Evolutionary conservation across 2,113 vertebrate species (phyloP).

Genomic region (Ciconia maguari): DNA sequence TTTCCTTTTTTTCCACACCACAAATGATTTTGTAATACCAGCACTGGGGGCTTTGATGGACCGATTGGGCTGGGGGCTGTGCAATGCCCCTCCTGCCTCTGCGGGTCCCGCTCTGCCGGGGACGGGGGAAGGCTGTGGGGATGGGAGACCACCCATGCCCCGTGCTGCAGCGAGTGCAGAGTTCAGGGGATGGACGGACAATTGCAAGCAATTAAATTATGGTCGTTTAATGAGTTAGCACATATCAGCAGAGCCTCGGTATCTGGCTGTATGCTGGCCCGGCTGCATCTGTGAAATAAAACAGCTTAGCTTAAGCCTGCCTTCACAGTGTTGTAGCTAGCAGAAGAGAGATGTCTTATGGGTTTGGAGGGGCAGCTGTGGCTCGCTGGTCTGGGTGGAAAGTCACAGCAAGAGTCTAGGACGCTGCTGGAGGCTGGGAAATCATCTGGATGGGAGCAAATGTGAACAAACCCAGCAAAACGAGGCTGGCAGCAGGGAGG

Average conservation of each 20-base stretch:
- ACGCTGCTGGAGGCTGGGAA: background rate
- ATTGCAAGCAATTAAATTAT: constrained; percentile 34
- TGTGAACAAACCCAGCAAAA: background rate
- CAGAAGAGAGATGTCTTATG: background rate
- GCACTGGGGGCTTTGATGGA: background rate
- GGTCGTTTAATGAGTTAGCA: constrained; percentile 16
- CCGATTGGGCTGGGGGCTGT: accelerated
- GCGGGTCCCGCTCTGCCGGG: background rate
- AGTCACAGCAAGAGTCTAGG: background rate
- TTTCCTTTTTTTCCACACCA: background rate
- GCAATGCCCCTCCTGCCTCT: background rate
- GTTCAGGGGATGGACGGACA: background rate
- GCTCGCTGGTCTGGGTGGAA: background rate
- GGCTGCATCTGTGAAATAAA: background rate
- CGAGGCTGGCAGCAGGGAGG: background rate
- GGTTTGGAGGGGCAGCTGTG: background rate
- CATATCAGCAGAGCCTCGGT: background rate
- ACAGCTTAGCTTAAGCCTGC: background rate
- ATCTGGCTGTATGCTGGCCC: background rate
- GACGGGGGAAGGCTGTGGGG: background rate
- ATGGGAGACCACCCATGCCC: background rate
- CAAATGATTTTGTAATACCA: background rate
- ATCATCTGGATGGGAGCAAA: background rate
- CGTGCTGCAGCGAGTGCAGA: accelerated
- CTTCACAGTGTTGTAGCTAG: background rate